A percentile compares a stretch with the other conserved stretches of the same genome.
Evolutionary conservation across 2,113 vertebrate genomes (phyloP).

Genomic region (Crotalus helleri): DNA sequence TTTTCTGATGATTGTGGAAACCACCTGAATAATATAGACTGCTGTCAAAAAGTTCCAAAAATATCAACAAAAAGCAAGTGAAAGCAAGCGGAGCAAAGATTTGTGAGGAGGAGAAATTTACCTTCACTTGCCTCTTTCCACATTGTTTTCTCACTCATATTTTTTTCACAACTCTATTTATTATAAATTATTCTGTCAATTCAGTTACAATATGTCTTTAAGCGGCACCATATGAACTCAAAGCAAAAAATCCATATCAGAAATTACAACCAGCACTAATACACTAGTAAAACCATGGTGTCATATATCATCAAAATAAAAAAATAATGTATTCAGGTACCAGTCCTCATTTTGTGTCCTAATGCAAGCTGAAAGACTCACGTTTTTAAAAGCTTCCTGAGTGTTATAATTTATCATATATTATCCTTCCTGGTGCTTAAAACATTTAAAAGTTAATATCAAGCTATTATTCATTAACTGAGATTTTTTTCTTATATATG

Average conservation of each 20-base stretch:
- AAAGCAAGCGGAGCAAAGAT: neutral
- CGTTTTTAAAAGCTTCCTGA: neutral
- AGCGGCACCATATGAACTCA: neutral
- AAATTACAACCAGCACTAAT: neutral
- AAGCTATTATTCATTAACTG: neutral
- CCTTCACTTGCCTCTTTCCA: neutral
- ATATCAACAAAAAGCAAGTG: neutral
- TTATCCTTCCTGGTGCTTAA: neutral
- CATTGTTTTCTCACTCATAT: neutral
- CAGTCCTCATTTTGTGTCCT: neutral
- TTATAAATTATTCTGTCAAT: neutral
- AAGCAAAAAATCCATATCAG: neutral
- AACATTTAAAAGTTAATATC: neutral
- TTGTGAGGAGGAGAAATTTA: neutral
- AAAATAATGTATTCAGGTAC: neutral
- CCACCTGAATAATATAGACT: neutral
- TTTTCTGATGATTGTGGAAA: neutral
- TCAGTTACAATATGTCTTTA: neutral
- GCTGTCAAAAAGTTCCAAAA: neutral
- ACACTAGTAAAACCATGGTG: neutral
- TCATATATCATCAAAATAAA: neutral
- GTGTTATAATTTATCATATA: neutral
- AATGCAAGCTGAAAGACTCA: neutral
- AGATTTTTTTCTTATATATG: neutral
- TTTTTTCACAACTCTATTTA: neutral